A percentile compares a stretch with the other conserved stretches of the same genome.
Evolutionary conservation across 2,888 invertebrate species (phyloP).

Genomic region (Acronicta aceris): DNA sequence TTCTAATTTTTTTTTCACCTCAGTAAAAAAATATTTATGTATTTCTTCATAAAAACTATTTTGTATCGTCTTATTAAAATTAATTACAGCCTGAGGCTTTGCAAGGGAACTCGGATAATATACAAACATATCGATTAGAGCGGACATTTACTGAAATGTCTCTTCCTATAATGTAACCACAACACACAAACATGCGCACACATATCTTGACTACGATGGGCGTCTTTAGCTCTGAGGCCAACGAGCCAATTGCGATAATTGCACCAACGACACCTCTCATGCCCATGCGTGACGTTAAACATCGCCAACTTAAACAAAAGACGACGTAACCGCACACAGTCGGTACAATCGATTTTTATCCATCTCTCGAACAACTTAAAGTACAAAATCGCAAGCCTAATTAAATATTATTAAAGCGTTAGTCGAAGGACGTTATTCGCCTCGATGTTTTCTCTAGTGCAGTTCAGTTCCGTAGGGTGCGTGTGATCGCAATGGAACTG

Average conservation of each 20-base stretch:
- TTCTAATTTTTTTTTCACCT: constrained; percentile 25
- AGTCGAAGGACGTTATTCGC: constrained; percentile 66
- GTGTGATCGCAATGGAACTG: constrained; percentile 81
- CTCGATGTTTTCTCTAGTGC: constrained; percentile 78
- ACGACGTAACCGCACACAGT: constrained; percentile 65
- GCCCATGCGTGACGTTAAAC: constrained; percentile 84
- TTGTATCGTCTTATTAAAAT: constrained; percentile 12
- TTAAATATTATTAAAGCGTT: constrained; percentile 61
- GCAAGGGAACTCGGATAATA: constrained; percentile 17
- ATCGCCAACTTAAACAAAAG: constrained; percentile 64
- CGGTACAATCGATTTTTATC: constrained; percentile 63
- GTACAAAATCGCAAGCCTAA: constrained; percentile 64
- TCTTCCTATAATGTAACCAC: constrained; percentile 40
- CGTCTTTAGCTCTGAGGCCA: constrained; percentile 83
- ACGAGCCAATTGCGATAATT: constrained; percentile 89
- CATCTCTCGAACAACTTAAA: constrained; percentile 62
- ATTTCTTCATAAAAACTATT: constrained; percentile 10
- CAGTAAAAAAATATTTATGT: constrained; percentile 3
- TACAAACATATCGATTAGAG: constrained; percentile 39
- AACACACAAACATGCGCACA: constrained; percentile 51
- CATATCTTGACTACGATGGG: constrained; percentile 77
- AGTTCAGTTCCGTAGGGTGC: constrained; percentile 72
- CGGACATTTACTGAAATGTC: constrained; percentile 43
- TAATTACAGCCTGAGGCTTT: constrained; percentile 28
- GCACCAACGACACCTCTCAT: constrained; percentile 85